phyloP scores from a whole-genome alignment of 2,113 vertebrate genomes.

The Pygoscelis antarcticus region DNA sequence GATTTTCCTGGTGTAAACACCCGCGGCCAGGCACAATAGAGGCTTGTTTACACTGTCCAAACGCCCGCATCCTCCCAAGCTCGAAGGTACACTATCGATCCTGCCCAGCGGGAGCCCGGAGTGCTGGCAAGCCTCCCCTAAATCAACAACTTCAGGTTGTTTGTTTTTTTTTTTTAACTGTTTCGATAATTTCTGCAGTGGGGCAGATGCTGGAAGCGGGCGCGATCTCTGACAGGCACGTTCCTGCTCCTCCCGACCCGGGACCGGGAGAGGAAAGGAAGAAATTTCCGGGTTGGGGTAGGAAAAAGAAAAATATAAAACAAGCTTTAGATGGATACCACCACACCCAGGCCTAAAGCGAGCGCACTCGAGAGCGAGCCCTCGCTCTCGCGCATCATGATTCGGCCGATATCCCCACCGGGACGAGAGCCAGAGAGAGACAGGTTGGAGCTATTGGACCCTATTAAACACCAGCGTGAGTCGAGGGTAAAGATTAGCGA shows the following conservation, averaged over 20 bases:
- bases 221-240: rapidly evolving
- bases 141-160: background rate
- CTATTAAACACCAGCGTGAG: background rate
- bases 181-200: background rate
- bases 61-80: background rate
- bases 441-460: background rate
- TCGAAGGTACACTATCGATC: background rate
- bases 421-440: background rate
- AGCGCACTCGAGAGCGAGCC: background rate
- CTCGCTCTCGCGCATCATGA: no score
- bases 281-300: background rate
- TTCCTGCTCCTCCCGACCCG: background rate
- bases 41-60: background rate
- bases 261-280: background rate
- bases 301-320: background rate
- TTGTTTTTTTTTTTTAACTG: background rate
- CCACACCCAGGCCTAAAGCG: background rate
- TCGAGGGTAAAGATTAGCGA: background rate
- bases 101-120: background rate
- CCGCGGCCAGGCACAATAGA: background rate
- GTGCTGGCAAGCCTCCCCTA: background rate
- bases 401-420: background rate
- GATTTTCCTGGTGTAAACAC: background rate
- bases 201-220: background rate
- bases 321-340: background rate